These are phyloP conservation scores for Microtus montanus DNA, from an alignment of 2,113 vertebrate genomes.

Conservation along the genomic window DNA sequence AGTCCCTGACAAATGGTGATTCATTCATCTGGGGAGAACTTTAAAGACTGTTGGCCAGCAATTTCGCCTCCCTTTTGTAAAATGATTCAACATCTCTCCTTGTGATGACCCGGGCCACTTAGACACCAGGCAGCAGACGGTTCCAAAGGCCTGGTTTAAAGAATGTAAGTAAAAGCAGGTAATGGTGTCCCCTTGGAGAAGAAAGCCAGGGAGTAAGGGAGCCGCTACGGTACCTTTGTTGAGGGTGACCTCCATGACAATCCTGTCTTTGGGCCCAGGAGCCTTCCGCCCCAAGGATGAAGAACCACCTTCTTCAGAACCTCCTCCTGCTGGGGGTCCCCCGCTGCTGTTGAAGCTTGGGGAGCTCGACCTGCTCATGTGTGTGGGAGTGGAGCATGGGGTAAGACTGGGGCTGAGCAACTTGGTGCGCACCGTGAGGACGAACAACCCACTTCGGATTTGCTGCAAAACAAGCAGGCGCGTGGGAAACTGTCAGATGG, in stretches of 20 bases:
- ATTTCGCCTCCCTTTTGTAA: neutral
- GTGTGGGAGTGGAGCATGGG: conserved; percentile 91
- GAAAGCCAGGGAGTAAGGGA: rapidly evolving
- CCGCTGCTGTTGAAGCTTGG: conserved; percentile 89
- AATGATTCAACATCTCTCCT: conserved; percentile 24
- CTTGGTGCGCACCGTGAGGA: conserved; percentile 93
- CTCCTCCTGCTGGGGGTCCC: conserved; percentile 65
- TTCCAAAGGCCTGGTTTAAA: conserved; percentile 28
- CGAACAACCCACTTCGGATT: conserved; percentile 96
- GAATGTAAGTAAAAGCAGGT: neutral
- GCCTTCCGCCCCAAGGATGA: conserved; percentile 86
- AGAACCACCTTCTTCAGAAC: conserved; percentile 82
- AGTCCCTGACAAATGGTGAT: neutral
- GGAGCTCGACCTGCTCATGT: conserved; percentile 93
- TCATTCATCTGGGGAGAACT: neutral
- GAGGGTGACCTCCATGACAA: conserved; percentile 96
- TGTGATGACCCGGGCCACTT: neutral
- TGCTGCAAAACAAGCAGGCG: conserved; percentile 86
- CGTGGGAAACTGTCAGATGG: neutral
- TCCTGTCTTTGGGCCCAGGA: conserved; percentile 94
- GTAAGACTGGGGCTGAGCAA: conserved; percentile 97
- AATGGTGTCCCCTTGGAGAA: neutral
- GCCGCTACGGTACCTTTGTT: conserved; percentile 89
- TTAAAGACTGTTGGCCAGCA: neutral
- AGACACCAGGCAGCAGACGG: neutral